Conservation (phyloP, 2,113 vertebrate genomes). For the Phocoena phocoena region DNA sequence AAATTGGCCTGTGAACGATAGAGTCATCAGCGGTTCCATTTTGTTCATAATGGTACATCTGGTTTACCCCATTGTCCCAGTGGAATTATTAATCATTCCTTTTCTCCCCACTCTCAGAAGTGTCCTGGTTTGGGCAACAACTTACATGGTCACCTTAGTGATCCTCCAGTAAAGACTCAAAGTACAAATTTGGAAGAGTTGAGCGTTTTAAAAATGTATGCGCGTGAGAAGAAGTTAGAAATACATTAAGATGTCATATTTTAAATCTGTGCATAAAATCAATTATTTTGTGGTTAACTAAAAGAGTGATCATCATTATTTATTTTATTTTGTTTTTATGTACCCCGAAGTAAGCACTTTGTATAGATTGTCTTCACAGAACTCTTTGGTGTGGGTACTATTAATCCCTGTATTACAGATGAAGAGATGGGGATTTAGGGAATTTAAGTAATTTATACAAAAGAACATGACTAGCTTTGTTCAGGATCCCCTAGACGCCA, state of each 20-base stretch:
- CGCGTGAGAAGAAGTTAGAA: neutral
- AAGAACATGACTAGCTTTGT: neutral
- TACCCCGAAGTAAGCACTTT: neutral
- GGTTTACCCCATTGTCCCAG: neutral
- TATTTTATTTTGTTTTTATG: neutral
- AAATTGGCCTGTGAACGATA: neutral
- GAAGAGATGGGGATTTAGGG: neutral
- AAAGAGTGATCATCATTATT: neutral
- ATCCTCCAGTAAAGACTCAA: neutral
- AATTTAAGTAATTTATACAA: neutral
- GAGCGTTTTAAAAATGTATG: neutral
- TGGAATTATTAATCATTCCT: neutral
- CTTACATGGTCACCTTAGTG: neutral
- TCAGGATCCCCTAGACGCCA: neutral
- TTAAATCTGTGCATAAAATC: neutral
- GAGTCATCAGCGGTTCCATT: neutral
- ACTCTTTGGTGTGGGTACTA: no score
- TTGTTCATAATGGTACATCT: neutral
- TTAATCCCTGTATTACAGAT: neutral
- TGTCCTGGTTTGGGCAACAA: neutral
- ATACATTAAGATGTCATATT: neutral
- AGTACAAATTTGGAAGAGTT: neutral
- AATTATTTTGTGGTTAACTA: neutral
- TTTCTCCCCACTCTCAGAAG: neutral
- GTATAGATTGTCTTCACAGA: neutral